Evolutionary conservation across 2,888 invertebrate genomes (phyloP).

Genomic region (Syritta pipiens): DNA sequence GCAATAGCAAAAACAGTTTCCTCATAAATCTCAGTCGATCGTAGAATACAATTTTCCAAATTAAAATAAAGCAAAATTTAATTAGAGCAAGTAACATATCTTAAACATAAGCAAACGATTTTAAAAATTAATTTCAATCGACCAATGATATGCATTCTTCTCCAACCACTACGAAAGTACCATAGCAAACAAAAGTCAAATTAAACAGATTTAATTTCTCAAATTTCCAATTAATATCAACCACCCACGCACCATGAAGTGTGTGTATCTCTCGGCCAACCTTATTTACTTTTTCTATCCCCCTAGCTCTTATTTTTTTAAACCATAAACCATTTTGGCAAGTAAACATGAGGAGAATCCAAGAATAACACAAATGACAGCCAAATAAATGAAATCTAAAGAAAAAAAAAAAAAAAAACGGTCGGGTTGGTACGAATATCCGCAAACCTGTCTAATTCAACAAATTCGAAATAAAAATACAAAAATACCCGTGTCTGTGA

Average conservation of each 20-base stretch:
- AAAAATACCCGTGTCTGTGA: slow-evolving; percentile 3
- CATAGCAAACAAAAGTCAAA: slow-evolving; percentile 57
- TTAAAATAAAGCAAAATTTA: no score
- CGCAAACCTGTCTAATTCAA: slow-evolving; percentile 42
- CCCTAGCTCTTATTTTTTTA: slow-evolving; percentile 3
- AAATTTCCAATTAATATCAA: slow-evolving; percentile 37
- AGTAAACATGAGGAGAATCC: slow-evolving; percentile 19
- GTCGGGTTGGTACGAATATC: slow-evolving; percentile 19
- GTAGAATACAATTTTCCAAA: no score
- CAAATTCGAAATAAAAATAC: slow-evolving; percentile 5
- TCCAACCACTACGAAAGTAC: no score
- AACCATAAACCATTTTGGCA: slow-evolving; percentile 35
- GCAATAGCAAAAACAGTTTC: no score
- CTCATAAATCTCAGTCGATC: no score
- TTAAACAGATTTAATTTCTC: slow-evolving; percentile 52
- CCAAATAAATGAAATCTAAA: slow-evolving; percentile 55
- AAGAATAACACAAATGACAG: slow-evolving; percentile 52
- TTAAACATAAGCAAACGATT: no score
- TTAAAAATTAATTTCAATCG: no score
- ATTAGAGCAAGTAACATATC: no score
- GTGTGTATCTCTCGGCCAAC: neutral
- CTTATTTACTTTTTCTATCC: slow-evolving; percentile 43
- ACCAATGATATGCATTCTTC: no score
- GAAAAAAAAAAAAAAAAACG: no score
- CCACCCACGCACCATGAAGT: neutral